Base-by-base conservation (phyloP, 1,140 invertebrate genomes). In the Temnothorax nylanderi region DNA sequence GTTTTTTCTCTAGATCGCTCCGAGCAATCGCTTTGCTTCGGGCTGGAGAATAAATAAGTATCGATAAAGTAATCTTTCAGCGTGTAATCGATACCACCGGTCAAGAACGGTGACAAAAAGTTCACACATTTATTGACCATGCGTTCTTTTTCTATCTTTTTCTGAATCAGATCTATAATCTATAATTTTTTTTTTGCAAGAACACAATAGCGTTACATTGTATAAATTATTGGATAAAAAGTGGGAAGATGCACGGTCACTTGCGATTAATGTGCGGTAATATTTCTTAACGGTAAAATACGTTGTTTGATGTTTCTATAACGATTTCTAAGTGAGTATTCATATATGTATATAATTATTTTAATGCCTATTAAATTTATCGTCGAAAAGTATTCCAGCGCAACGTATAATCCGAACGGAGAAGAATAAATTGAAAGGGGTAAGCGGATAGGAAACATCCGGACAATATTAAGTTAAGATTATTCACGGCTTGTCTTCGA, bases 401-500 rank as follows among this genome's bases (percentile, higher is more conserved):
- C 16, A 32, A 37, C 21, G 10, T 37, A 11, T 37, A 6, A 4
- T 13, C 7, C 11, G 49, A 26, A 76, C 6, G 37, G 18, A n/a
- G 2, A 6, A 41, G 21, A 16, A 41, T 13, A 34, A 16, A 56
- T 56, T 37, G 8, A 11, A 75, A 58, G 34, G 37, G 47, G 18
- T 16, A 21, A 21, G 18, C 13, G 11, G 11, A 54, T 32, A 44
- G 41, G 8, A 26, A 26, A 65, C 47, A 34, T 7, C 51, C 26
- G 44, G 49, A 3, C 78, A 44, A 71, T 44, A 32, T 71, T 49
- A 49, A 47, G 54, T 80, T 74, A 58, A 74, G 26, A 82, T 74
- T 84, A 75, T 75, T 75, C 47, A 54, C 78, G 34, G 64, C 65
- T 72, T 32, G 77, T 80, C 64, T 80, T 81, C 78, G 37, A 81